Evolutionary conservation across 2,113 vertebrate genomes (phyloP).

Genomic region (Pipra filicauda): DNA sequence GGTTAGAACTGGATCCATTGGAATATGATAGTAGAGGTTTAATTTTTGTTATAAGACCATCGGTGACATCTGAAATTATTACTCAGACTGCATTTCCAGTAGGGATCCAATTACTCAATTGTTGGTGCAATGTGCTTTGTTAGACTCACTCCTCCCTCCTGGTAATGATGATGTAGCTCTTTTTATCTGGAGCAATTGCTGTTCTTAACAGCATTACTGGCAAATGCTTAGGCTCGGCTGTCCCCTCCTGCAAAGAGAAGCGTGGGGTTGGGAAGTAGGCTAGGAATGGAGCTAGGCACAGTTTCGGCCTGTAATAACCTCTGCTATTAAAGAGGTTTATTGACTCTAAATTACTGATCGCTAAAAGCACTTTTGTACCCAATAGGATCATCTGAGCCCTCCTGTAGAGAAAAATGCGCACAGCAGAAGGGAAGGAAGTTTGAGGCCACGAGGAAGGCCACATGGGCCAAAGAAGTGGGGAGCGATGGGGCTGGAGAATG

Average conservation of each 20-base stretch:
- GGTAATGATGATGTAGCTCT: conserved; percentile 28
- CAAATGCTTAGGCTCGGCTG: background rate
- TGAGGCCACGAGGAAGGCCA: background rate
- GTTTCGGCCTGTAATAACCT: background rate
- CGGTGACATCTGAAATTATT: conserved; percentile 18
- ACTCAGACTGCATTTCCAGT: conserved; percentile 24
- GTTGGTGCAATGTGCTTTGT: conserved; percentile 14
- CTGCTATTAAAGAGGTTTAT: conserved; percentile 12
- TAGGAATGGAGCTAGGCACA: background rate
- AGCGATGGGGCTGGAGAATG: background rate
- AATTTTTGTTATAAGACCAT: conserved; percentile 2
- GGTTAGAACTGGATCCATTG: background rate
- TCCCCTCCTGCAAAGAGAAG: background rate
- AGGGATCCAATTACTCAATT: conserved; percentile 13
- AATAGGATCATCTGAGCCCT: background rate
- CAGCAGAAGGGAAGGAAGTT: background rate
- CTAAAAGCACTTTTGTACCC: background rate
- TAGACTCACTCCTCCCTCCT: background rate
- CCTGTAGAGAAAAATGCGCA: background rate
- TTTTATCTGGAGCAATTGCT: conserved; percentile 41
- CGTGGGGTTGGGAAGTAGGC: background rate
- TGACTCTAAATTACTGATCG: conserved; percentile 20
- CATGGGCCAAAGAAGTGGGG: background rate
- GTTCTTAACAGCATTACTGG: background rate
- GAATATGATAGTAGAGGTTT: background rate